Base-by-base conservation (phyloP, 2,113 vertebrate species). In the Heterochromis multidens region DNA sequence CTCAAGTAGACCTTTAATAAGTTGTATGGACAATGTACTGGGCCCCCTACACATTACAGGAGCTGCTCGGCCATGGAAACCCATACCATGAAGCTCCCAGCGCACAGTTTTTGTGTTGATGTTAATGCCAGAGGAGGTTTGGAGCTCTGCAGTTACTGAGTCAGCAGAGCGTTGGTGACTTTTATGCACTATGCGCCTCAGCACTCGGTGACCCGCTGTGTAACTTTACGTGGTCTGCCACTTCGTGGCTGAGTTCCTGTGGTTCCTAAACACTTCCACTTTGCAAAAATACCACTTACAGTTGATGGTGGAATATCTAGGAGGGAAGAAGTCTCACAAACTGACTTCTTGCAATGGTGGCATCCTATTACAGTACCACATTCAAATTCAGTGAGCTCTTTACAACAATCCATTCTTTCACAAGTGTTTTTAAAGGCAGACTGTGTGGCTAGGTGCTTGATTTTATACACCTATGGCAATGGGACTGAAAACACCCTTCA, bases 161-260 rank as follows among this genome's bases (percentile, higher is more conserved):
- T 29, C 5, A 1, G 9, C 40, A 43, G n/a, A n/a, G n/a, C n/a
- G n/a, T n/a, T n/a, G n/a, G 9, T 49, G 0, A 72, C 67, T 49
- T 17, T 72, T 0, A 49, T 29, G 40, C 65, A 72, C 40, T 72
- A 29, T 49, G 49, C 2, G 1, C 67, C 40, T 72, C 67, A 72
- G 25, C 43, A 43, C 67, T 72, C 16, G 29, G 67, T 49, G 6
- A 72, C 40, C 40, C 10, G 0, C 67, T 72, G 25, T 72, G 25
- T 29, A 72, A 49, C 43, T 72, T 49, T 72, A 72, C 43, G 43
- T 72, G 43, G 67, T 72, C 43, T 52, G 43, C 67, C 67, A 72
- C 67, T 29, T 72, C 3, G 40, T 9, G 16, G 65, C 40, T 29
- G 16, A 72, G 65, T 49, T 43, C 25, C 40, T 72, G 65, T 72